phyloP scores from a whole-genome alignment of 2,888 invertebrate species.

The Bombyx huttoni region DNA sequence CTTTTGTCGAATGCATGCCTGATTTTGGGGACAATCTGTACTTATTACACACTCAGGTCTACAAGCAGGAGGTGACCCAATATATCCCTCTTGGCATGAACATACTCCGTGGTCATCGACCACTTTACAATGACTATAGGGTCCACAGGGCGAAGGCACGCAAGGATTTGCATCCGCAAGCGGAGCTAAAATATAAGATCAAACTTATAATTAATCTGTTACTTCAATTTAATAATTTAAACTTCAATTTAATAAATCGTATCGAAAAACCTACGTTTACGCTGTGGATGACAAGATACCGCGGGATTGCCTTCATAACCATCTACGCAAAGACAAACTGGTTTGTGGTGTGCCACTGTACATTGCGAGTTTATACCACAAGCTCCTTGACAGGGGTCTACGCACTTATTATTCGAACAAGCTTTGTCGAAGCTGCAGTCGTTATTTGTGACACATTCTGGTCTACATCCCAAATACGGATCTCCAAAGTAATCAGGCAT shows the following conservation, averaged over 20 bases:
- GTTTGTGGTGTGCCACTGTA: conserved; percentile 85
- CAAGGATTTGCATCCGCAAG: conserved; percentile 75
- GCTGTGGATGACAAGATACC: conserved; percentile 63
- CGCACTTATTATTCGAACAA: conserved; percentile 88
- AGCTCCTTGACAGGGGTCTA: conserved; percentile 85
- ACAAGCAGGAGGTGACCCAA: conserved; percentile 83
- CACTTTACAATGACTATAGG: conserved; percentile 82
- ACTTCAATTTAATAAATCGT: neutral
- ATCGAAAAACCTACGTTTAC: conserved; percentile 44
- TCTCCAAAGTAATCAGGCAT: conserved; percentile 88
- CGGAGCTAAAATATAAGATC: conserved; percentile 38
- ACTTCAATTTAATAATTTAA: neutral
- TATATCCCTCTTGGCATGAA: conserved; percentile 81
- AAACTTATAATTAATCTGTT: neutral
- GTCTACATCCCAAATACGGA: conserved; percentile 87
- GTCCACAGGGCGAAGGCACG: conserved; percentile 82
- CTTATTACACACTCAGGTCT: conserved; percentile 84
- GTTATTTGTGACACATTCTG: conserved; percentile 87
- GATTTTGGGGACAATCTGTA: conserved; percentile 81
- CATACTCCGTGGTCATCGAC: conserved; percentile 83
- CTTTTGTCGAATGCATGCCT: conserved; percentile 79
- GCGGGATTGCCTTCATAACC: conserved; percentile 86
- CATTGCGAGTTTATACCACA: conserved; percentile 88
- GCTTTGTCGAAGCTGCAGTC: conserved; percentile 84
- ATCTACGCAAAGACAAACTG: conserved; percentile 83